Evolutionary conservation across 2,113 vertebrate species (phyloP), one percentile per base, ranked within the genome.

Genomic region (Ageneiosus marmoratus): DNA sequence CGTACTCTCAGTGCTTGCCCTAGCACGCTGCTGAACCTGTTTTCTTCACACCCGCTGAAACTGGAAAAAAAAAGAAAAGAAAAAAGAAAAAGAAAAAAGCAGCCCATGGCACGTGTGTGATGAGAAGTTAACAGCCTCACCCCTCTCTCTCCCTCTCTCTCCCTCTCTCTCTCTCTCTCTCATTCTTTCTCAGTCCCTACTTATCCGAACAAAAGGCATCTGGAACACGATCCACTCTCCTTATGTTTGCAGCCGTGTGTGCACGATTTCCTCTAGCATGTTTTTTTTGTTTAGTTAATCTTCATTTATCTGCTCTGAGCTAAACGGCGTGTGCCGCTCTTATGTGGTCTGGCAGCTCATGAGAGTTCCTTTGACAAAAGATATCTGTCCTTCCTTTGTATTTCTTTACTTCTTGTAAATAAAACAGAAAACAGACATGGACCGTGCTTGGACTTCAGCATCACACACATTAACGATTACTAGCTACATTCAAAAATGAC

Each of bases 21-120:
- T 80, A 83, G 86, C 90, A 89, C 75, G 90, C 85, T 63, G 81
- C 53, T 70, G 81, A 89, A 88, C 88, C 81, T 78, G 77, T 89
- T 91, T 86, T 88, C 86, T 85, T 80, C 69, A 72, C 81, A 79
- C 74, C 80, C 48, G 46, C 51, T 80, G 69, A 85, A 89, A 88
- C 88, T 76, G 34, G 67, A 85, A 41, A 8, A 58, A n/a, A 70
- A 75, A 8, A 58, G 29, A 70, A 75, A 65, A 37, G 9, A 53
- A 53, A 82, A 37, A 58, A n/a, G 22, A 53, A 20, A 16, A 58
- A 11, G 24, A 0, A 9, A 4, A 67, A 46, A 60, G 29, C 79
- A 83, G 51, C 48, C 5, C 20, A 51, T 79, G 79, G 77, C 58
- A 16, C 20, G 27, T 80, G 79, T 27, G 32, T 5, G 24, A 51